phyloP scores from a whole-genome alignment of 2,797 vertebrate genomes.

The Heteromormyrus szaboi region DNA sequence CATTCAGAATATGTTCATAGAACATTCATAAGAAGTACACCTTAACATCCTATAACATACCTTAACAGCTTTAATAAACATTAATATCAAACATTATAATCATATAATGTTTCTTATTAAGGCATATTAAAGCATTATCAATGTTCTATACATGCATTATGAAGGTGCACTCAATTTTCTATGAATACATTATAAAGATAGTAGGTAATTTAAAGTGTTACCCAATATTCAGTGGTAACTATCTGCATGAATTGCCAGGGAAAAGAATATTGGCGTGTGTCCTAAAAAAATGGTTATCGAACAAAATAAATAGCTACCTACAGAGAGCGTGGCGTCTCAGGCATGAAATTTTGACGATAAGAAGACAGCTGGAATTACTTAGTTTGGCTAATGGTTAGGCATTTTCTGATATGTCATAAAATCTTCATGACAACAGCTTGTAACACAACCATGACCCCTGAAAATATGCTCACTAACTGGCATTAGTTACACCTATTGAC shows the following conservation, averaged over 20 bases:
- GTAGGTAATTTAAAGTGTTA: background rate
- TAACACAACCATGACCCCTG: constrained; percentile 7
- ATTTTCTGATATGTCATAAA: constrained; percentile 18
- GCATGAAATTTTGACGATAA: background rate
- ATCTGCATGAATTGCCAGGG: background rate
- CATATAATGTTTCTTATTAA: background rate
- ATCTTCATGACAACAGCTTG: constrained; percentile 15
- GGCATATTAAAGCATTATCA: background rate
- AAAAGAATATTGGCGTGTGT: background rate
- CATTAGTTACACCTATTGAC: constrained; percentile 15
- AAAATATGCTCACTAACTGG: constrained; percentile 12
- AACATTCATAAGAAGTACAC: background rate
- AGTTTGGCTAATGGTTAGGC: constrained; percentile 10
- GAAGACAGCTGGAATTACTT: constrained; percentile 20
- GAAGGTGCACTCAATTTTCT: background rate
- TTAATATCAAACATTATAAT: background rate
- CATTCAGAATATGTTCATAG: background rate
- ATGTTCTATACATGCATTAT: background rate
- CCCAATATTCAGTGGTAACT: background rate
- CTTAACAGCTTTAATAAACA: background rate
- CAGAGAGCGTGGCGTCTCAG: background rate
- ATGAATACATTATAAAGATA: background rate
- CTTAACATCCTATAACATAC: background rate
- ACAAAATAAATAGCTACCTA: background rate
- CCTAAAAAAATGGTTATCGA: background rate